A percentile compares a stretch with the other conserved stretches of the same genome.
Evolutionary conservation across 2,113 vertebrate species (phyloP).

Genomic region (Hippocampus mohnikei): DNA sequence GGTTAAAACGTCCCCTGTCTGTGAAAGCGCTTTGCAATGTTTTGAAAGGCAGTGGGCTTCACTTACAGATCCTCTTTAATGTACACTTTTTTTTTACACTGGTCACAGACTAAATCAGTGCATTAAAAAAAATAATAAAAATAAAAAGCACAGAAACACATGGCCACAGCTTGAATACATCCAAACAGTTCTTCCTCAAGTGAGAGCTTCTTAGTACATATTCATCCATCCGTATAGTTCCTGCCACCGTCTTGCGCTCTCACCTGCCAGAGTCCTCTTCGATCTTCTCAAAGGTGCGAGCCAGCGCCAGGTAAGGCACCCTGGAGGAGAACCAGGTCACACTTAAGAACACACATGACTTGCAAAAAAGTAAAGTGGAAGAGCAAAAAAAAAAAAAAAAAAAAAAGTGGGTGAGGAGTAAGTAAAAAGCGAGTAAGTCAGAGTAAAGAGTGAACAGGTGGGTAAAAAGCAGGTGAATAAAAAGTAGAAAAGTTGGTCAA

Average conservation of each 20-base stretch:
- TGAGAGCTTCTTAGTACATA: not conserved
- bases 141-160: not conserved
- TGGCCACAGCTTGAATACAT: not conserved
- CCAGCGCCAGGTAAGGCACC: slow-evolving; percentile 87
- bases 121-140: not conserved
- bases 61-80: slow-evolving; percentile 2
- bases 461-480: too few relatives aligned
- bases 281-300: slow-evolving; percentile 87
- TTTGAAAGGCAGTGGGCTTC: not conserved
- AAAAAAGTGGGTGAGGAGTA: too few relatives aligned
- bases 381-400: too few relatives aligned
- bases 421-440: too few relatives aligned
- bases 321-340: slow-evolving; percentile 57
- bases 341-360: not conserved
- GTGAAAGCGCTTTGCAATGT: not conserved
- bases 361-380: too few relatives aligned
- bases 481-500: too few relatives aligned
- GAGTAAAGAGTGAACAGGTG: too few relatives aligned
- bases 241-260: slow-evolving; percentile 21
- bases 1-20: not conserved
- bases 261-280: slow-evolving; percentile 87
- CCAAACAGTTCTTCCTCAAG: not conserved
- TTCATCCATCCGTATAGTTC: not conserved
- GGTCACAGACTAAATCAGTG: not conserved
- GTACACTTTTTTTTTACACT: not conserved